phyloP scores from a whole-genome alignment of 2,113 vertebrate species.

The Taurulus bubalis region DNA sequence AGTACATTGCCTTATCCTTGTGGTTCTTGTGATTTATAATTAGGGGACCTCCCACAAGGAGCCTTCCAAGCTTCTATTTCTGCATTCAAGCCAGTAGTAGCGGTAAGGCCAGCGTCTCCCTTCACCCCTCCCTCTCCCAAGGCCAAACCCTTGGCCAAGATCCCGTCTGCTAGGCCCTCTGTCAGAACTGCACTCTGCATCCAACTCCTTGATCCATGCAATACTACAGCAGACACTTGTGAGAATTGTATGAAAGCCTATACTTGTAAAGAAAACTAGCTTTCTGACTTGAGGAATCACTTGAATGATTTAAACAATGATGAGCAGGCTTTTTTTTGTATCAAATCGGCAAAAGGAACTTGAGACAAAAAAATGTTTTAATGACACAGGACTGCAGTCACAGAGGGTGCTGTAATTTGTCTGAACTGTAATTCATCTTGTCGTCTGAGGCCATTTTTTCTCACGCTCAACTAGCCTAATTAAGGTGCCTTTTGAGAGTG shows the following conservation, averaged over 20 bases:
- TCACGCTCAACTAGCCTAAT: conserved; percentile 72
- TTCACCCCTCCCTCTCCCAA: conserved; percentile 67
- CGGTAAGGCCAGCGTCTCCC: conserved; percentile 53
- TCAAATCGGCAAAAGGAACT: conserved; percentile 36
- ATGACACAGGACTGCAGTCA: conserved; percentile 42
- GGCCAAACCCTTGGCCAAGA: conserved; percentile 72
- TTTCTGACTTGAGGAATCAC: conserved; percentile 32
- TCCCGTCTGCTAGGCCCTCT: conserved; percentile 68
- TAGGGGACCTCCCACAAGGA: conserved; percentile 69
- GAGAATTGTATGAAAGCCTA: conserved; percentile 53
- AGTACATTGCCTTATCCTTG: conserved; percentile 48
- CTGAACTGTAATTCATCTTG: conserved; percentile 68
- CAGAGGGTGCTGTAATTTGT: conserved; percentile 59
- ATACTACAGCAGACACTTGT: conserved; percentile 57
- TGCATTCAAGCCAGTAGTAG: conserved; percentile 64
- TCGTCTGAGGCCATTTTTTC: conserved; percentile 64
- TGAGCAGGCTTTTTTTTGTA: conserved; percentile 42
- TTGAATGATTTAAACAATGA: conserved; percentile 46
- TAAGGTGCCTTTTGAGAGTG: conserved; percentile 71
- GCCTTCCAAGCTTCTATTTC: conserved; percentile 65
- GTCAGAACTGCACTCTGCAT: conserved; percentile 58
- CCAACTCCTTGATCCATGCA: conserved; percentile 64
- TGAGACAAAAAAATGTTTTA: conserved; percentile 46
- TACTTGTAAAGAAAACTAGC: conserved; percentile 17
- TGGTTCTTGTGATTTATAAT: conserved; percentile 67